Percentiles rank a stretch among this genome's conserved stretches.
Conservation (phyloP, 2,113 vertebrate genomes). For the Scortum barcoo region DNA sequence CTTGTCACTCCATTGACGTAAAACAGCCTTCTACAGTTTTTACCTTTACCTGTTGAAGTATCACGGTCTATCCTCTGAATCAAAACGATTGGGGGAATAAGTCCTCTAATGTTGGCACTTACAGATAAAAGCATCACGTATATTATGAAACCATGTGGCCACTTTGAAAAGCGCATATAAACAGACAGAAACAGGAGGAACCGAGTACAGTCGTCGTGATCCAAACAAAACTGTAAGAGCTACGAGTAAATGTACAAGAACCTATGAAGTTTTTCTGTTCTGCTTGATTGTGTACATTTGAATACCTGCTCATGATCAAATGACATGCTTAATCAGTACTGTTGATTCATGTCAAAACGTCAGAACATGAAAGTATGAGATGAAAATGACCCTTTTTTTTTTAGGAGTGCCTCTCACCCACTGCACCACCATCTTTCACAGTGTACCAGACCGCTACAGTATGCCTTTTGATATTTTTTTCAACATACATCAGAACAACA, state of each 20-base stretch:
- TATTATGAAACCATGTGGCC: slow-evolving; percentile 11
- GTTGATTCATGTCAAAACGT: slow-evolving; percentile 26
- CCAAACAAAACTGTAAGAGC: slow-evolving; percentile 30
- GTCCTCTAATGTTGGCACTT: slow-evolving; percentile 30
- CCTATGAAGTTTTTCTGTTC: background rate
- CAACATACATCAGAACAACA: slow-evolving; percentile 44
- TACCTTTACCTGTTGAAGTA: background rate
- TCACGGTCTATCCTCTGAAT: background rate
- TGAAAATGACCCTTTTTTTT: slow-evolving; percentile 29
- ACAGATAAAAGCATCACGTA: slow-evolving; percentile 22
- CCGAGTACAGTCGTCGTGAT: slow-evolving; percentile 8
- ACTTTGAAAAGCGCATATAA: slow-evolving; percentile 13
- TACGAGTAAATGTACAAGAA: slow-evolving; percentile 26
- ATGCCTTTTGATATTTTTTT: slow-evolving; percentile 60
- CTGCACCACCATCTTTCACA: slow-evolving; percentile 10
- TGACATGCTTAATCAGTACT: background rate
- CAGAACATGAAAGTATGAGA: slow-evolving; percentile 40
- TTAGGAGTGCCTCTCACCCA: background rate
- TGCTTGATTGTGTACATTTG: background rate
- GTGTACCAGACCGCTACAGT: slow-evolving; percentile 9
- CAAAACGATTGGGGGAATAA: background rate
- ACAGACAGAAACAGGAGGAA: slow-evolving; percentile 26
- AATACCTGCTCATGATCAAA: slow-evolving; percentile 23
- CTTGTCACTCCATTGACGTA: background rate
- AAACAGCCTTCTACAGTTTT: slow-evolving; percentile 1